phyloP scores from a whole-genome alignment of 2,113 vertebrate genomes.

The Halichoerus grypus region DNA sequence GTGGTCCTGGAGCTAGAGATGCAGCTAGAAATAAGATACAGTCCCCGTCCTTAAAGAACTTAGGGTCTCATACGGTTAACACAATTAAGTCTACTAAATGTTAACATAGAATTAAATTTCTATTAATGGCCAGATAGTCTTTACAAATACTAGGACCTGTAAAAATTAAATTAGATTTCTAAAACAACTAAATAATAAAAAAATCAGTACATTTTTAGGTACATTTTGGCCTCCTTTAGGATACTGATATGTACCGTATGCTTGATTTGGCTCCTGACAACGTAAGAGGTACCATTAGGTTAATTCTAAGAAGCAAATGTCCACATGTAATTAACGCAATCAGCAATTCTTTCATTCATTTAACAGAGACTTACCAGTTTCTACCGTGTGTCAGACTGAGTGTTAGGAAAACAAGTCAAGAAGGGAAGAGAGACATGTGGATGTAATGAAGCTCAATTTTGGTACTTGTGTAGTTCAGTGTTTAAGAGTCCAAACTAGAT shows the following conservation, averaged over 20 bases:
- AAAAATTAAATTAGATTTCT: not conserved
- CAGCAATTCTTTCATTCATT: not conserved
- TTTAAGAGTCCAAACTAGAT: not conserved
- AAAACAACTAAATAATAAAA: not conserved
- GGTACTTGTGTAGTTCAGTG: not conserved
- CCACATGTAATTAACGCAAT: not conserved
- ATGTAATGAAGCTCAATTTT: not conserved
- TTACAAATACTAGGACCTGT: not conserved
- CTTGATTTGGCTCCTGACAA: not conserved
- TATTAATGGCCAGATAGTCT: not conserved
- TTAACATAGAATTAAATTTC: constrained; percentile 2
- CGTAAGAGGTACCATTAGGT: not conserved
- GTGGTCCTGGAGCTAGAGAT: not conserved
- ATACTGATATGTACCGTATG: not conserved
- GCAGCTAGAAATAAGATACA: not conserved
- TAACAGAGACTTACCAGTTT: not conserved
- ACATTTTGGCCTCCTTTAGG: not conserved
- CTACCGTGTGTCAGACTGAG: not conserved
- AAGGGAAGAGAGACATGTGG: not conserved
- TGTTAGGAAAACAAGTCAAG: not conserved
- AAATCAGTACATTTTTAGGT: not conserved
- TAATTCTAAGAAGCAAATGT: not conserved
- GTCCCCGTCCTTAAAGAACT: not conserved
- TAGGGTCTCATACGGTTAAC: not conserved
- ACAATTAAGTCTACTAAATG: not conserved